A percentile compares a stretch with the other conserved stretches of the same genome.
These are phyloP conservation scores for Amiota mariae DNA, from an alignment of 2,888 invertebrate species.

Conservation along the genomic window DNA sequence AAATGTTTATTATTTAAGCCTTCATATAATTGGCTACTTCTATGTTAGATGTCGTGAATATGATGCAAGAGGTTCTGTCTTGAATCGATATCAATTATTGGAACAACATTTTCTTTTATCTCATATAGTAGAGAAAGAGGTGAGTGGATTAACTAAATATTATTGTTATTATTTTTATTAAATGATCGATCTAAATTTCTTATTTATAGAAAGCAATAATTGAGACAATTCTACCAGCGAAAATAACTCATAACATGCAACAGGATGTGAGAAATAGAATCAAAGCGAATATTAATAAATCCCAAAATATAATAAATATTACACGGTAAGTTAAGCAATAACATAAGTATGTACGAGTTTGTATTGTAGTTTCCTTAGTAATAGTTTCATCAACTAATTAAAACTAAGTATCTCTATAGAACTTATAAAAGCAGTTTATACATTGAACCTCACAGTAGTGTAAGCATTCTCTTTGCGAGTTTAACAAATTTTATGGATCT, in stretches of 20 bases:
- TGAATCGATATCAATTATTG: slow-evolving; percentile 42
- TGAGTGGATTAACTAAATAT: not conserved
- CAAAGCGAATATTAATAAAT: not conserved
- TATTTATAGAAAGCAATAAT: not conserved
- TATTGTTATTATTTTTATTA: not conserved
- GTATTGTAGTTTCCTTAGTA: too few species aligned
- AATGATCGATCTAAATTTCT: not conserved
- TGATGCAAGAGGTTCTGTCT: slow-evolving; percentile 29
- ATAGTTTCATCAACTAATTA: not conserved
- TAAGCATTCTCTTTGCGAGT: slow-evolving; percentile 91
- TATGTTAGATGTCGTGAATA: slow-evolving; percentile 33
- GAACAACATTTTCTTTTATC: slow-evolving; percentile 35
- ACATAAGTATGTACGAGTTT: too few species aligned
- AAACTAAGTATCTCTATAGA: not conserved
- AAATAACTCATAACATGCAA: not conserved
- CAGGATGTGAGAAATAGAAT: slow-evolving; percentile 3
- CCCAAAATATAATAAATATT: not conserved
- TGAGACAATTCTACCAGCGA: not conserved
- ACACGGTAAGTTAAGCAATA: not conserved
- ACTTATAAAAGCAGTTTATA: slow-evolving; percentile 71
- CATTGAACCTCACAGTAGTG: slow-evolving; percentile 88
- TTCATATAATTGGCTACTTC: not conserved
- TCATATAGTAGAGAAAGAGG: slow-evolving; percentile 31
- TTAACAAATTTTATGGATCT: slow-evolving; percentile 88
- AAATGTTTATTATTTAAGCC: not conserved